Evolutionary conservation across 2,888 invertebrate species (phyloP).

Genomic region (Sceliomorpha sp.): DNA sequence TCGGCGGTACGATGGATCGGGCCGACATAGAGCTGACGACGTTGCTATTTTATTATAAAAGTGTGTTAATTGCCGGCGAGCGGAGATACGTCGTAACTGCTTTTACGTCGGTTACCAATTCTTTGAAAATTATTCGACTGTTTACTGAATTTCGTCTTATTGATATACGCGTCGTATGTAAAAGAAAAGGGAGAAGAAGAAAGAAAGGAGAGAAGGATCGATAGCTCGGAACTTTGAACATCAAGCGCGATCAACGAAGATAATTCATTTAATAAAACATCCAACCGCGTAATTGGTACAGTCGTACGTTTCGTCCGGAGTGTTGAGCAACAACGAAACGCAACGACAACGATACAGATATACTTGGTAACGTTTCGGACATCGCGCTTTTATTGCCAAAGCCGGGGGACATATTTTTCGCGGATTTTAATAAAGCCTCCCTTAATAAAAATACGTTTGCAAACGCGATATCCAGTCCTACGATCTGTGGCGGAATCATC

Average conservation of each 20-base stretch:
- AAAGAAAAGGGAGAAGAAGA: too few relatives aligned
- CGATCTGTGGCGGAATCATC: slow-evolving; percentile 16
- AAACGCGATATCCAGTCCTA: slow-evolving; percentile 6
- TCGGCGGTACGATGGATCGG: slow-evolving; percentile 28
- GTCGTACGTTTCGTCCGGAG: not conserved
- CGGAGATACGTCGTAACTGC: slow-evolving; percentile 2
- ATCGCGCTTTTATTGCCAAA: slow-evolving; percentile 12
- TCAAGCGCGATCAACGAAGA: too few relatives aligned
- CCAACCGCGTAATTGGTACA: too few relatives aligned
- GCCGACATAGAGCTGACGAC: slow-evolving; percentile 13
- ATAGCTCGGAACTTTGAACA: too few relatives aligned
- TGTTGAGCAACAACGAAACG: slow-evolving; percentile 2
- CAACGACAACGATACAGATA: too few relatives aligned
- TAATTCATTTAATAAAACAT: too few relatives aligned
- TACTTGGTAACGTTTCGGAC: slow-evolving; percentile 14
- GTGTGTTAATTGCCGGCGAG: slow-evolving; percentile 36
- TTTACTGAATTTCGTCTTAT: not conserved
- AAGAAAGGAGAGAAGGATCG: too few relatives aligned
- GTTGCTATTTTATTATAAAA: slow-evolving; percentile 37
- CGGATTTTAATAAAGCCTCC: slow-evolving; percentile 29
- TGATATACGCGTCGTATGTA: too few relatives aligned
- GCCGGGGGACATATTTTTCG: slow-evolving; percentile 9
- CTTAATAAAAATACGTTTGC: slow-evolving; percentile 24
- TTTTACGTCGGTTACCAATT: too few relatives aligned
- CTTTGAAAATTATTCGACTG: not conserved